Percentiles rank a stretch among this genome's conserved stretches.
phyloP scores from a whole-genome alignment of 2,888 invertebrate species.

The Adelphocoris suturalis region DNA sequence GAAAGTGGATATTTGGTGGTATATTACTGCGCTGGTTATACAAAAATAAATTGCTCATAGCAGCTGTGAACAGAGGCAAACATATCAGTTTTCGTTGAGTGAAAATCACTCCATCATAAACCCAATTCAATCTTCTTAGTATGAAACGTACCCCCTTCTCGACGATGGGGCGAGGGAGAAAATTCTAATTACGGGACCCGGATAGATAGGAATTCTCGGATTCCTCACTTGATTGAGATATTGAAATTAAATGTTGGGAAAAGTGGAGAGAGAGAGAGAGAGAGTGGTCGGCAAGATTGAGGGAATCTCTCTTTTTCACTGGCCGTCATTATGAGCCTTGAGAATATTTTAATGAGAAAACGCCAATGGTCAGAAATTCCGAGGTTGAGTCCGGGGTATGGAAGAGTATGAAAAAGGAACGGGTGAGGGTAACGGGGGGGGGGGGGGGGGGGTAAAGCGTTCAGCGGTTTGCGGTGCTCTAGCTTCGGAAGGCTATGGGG shows the following conservation, averaged over 20 bases:
- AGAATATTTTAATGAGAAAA: conserved; percentile 67
- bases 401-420: conserved; percentile 27
- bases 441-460: conserved; percentile 30
- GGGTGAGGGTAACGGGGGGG: too few relatives aligned
- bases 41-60: too few relatives aligned
- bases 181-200: conserved; percentile 50
- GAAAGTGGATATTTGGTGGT: too few relatives aligned
- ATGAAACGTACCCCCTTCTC: conserved; percentile 18
- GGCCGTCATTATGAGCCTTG: conserved; percentile 37
- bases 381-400: neutral
- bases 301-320: conserved; percentile 37
- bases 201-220: conserved; percentile 56
- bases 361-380: conserved; percentile 65
- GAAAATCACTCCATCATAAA: neutral
- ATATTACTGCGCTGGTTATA: too few relatives aligned
- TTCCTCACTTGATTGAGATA: conserved; percentile 64
- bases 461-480: conserved; percentile 53
- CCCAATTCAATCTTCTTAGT: neutral
- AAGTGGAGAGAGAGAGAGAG: conserved; percentile 4
- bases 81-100: neutral
- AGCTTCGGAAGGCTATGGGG: neutral
- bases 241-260: conserved; percentile 61
- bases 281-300: neutral
- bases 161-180: neutral
- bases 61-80: too few relatives aligned